These are phyloP conservation scores for Globodera ellingtonae DNA, from an alignment of 1,140 invertebrate species.

Conservation along the genomic window DNA sequence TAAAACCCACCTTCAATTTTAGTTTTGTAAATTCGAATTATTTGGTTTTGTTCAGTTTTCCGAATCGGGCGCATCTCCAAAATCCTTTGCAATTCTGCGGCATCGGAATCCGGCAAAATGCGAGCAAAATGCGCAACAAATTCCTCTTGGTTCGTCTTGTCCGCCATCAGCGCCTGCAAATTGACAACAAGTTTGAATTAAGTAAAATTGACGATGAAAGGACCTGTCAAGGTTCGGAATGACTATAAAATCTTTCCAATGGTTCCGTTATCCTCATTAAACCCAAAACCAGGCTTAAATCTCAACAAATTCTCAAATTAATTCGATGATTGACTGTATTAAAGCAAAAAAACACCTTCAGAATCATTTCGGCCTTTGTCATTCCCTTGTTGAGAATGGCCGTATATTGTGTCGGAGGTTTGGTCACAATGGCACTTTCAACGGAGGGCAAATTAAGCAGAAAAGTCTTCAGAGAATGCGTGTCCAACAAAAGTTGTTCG, in stretches of 20 bases:
- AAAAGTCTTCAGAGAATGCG: slow-evolving; percentile 93
- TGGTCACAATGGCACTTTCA: slow-evolving; percentile 73
- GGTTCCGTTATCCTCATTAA: no score
- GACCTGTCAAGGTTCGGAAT: no score
- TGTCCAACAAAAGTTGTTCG: slow-evolving; percentile 94
- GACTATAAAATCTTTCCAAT: no score
- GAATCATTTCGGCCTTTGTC: slow-evolving; percentile 96
- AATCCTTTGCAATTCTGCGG: slow-evolving; percentile 89
- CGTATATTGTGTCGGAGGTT: slow-evolving; percentile 71
- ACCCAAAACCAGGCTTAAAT: no score
- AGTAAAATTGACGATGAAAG: no score
- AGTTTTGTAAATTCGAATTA: slow-evolving; percentile 51
- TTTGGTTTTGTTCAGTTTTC: slow-evolving; percentile 48
- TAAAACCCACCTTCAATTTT: slow-evolving; percentile 41
- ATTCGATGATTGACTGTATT: no score
- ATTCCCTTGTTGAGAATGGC: slow-evolving; percentile 92
- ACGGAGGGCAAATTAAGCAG: slow-evolving; percentile 91
- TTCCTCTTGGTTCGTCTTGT: slow-evolving; percentile 75
- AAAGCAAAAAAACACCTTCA: slow-evolving; percentile 75
- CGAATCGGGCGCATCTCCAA: slow-evolving; percentile 85
- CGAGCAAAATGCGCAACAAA: slow-evolving; percentile 89
- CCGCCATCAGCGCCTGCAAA: slow-evolving; percentile 81
- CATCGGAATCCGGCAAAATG: slow-evolving; percentile 84
- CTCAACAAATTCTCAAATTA: no score
- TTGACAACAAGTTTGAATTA: no score